Evolutionary conservation across 2,888 invertebrate species (phyloP).

Genomic region (Zygaena filipendulae): DNA sequence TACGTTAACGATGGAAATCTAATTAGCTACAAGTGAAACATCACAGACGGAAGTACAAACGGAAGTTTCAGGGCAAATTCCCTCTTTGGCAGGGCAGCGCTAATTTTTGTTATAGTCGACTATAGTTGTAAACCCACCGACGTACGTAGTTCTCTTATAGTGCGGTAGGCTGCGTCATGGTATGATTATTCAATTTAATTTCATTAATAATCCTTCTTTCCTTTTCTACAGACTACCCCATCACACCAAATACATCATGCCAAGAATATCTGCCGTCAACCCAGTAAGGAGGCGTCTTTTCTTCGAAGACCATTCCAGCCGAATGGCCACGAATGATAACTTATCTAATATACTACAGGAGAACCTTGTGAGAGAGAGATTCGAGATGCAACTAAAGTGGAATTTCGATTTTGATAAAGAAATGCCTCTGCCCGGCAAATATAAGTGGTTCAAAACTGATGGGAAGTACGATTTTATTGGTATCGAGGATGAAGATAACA

Average conservation of each 20-base stretch:
- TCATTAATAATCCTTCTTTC: too few species aligned
- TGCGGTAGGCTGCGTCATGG: too few species aligned
- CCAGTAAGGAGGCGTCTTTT: constrained; percentile 50
- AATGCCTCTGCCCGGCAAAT: constrained; percentile 42
- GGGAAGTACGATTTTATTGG: constrained; percentile 26
- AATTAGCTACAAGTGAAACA: too few species aligned
- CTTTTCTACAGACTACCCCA: constrained; percentile 35
- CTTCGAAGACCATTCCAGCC: constrained; percentile 21
- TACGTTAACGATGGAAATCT: too few species aligned
- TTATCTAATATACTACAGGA: constrained; percentile 34
- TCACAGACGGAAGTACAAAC: too few species aligned
- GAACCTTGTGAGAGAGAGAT: constrained; percentile 20
- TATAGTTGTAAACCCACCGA: too few species aligned
- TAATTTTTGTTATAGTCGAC: too few species aligned
- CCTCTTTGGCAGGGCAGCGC: too few species aligned
- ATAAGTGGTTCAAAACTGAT: constrained; percentile 46
- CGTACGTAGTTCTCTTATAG: too few species aligned
- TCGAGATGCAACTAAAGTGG: constrained; percentile 47
- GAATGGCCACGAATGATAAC: constrained; percentile 34
- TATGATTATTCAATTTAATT: too few species aligned
- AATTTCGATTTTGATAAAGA: constrained; percentile 70
- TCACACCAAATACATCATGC: constrained; percentile 29
- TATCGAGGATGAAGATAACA: constrained; percentile 17
- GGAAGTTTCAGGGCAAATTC: too few species aligned
- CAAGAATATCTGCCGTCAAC: constrained; percentile 26